phyloP scores from a whole-genome alignment of 2,113 vertebrate species.

The Microcebus ravelobensis region DNA sequence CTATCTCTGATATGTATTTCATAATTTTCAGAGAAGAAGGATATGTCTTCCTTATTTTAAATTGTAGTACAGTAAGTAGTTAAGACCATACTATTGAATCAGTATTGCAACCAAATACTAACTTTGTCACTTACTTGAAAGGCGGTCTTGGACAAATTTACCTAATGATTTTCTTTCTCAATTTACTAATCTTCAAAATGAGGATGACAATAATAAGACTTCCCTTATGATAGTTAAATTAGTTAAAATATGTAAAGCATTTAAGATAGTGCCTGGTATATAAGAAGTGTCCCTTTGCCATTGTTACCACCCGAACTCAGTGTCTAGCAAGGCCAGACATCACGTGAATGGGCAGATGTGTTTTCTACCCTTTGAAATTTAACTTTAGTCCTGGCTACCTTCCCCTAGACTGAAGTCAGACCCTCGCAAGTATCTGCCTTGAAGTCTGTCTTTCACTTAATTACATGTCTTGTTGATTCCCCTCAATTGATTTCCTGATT shows the following conservation, averaged over 20 bases:
- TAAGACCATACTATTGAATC: background rate
- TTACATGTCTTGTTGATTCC: constrained; percentile 60
- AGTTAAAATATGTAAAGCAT: background rate
- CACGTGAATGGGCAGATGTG: background rate
- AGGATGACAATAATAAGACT: background rate
- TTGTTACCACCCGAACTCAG: background rate
- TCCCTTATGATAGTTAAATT: background rate
- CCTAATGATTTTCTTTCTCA: background rate
- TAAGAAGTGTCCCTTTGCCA: background rate
- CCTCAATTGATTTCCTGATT: constrained; percentile 66
- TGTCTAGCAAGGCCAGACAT: background rate
- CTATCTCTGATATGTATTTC: background rate
- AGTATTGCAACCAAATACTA: background rate
- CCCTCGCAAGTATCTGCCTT: background rate
- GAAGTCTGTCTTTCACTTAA: constrained; percentile 67
- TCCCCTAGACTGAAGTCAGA: constrained; percentile 18
- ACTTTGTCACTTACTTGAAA: background rate
- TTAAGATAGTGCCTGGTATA: background rate
- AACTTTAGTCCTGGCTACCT: background rate
- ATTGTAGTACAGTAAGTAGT: background rate
- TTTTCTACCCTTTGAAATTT: background rate
- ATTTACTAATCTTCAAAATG: background rate
- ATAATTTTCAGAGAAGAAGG: background rate
- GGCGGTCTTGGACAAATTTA: background rate
- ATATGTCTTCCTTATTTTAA: background rate